Percentiles rank a stretch among this genome's conserved stretches.
These are phyloP conservation scores for Cosmia trapezina DNA, from an alignment of 2,888 invertebrate species.

Conservation along the genomic window DNA sequence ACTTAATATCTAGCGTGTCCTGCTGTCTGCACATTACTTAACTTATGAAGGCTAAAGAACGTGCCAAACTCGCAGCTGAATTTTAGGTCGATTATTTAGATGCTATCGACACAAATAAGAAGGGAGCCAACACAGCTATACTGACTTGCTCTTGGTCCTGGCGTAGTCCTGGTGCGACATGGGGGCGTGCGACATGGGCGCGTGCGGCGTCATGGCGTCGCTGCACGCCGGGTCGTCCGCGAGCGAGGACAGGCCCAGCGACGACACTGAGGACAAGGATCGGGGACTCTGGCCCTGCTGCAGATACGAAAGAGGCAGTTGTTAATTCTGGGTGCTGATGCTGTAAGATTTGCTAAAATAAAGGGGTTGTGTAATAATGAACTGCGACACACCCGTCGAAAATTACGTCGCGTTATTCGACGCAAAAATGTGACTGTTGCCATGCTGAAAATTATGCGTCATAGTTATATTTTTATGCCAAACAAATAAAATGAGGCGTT, in stretches of 20 bases:
- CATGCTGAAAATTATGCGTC: not conserved
- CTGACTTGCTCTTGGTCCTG: conserved; percentile 83
- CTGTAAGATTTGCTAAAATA: not conserved
- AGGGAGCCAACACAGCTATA: conserved; percentile 25
- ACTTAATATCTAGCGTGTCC: too few relatives aligned
- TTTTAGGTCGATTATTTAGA: too few relatives aligned
- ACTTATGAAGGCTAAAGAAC: too few relatives aligned
- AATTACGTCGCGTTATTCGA: not conserved
- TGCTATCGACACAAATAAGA: too few relatives aligned
- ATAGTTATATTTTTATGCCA: not conserved
- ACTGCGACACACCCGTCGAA: not conserved
- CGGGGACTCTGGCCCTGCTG: conserved; percentile 82
- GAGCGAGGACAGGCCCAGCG: conserved; percentile 90
- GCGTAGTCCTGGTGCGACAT: conserved; percentile 81
- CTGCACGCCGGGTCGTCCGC: conserved; percentile 91
- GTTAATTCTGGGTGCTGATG: not conserved
- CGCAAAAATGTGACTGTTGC: not conserved
- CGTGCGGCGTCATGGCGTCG: conserved; percentile 65
- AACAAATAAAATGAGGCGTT: too few relatives aligned
- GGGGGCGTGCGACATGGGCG: conserved; percentile 62
- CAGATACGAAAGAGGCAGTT: conserved; percentile 53
- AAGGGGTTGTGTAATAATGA: too few relatives aligned
- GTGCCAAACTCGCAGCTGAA: too few relatives aligned
- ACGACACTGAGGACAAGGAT: conserved; percentile 91
- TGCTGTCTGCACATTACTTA: too few relatives aligned